Conservation (phyloP, 2,888 invertebrate genomes). For the Parnassius apollo region DNA sequence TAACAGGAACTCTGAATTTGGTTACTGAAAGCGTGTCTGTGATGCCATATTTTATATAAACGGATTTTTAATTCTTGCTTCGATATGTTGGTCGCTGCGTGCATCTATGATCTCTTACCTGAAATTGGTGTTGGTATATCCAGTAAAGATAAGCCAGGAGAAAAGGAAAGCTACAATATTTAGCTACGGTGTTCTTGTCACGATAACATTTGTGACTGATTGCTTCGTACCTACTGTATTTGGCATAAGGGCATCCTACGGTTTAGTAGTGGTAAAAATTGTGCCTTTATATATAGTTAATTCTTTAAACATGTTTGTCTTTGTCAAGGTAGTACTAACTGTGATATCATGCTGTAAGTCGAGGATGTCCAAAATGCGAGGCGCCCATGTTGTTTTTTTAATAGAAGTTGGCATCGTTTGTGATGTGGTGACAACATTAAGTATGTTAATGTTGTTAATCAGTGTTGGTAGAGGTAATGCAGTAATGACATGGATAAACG, state of each 20-base stretch:
- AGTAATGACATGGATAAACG: neutral
- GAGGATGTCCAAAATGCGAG: conserved; percentile 1
- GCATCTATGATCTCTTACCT: conserved; percentile 31
- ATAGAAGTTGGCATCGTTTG: conserved; percentile 31
- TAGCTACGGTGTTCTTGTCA: conserved; percentile 21
- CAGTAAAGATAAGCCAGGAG: conserved; percentile 30
- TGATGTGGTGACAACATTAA: conserved; percentile 25
- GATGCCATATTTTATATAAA: conserved; percentile 1
- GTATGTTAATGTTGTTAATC: conserved; percentile 1
- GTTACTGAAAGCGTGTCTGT: neutral
- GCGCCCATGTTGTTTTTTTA: conserved; percentile 19
- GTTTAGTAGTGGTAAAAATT: neutral
- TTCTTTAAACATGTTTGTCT: conserved; percentile 26
- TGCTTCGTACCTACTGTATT: conserved; percentile 20
- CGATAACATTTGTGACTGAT: conserved; percentile 18
- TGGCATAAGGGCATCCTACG: neutral
- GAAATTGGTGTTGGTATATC: conserved; percentile 31
- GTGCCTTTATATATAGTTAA: conserved; percentile 25
- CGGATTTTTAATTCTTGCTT: conserved; percentile 20
- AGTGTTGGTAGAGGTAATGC: neutral
- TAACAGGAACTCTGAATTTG: conserved; percentile 31
- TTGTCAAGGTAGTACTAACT: conserved; percentile 24
- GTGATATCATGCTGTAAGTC: conserved; percentile 26
- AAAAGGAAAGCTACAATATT: conserved; percentile 28
- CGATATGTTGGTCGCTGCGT: conserved; percentile 32